Percentiles rank a stretch among this genome's conserved stretches.
These are phyloP conservation scores for Myiotriccus ornatus DNA, from an alignment of 2,797 vertebrate species.

Conservation along the genomic window DNA sequence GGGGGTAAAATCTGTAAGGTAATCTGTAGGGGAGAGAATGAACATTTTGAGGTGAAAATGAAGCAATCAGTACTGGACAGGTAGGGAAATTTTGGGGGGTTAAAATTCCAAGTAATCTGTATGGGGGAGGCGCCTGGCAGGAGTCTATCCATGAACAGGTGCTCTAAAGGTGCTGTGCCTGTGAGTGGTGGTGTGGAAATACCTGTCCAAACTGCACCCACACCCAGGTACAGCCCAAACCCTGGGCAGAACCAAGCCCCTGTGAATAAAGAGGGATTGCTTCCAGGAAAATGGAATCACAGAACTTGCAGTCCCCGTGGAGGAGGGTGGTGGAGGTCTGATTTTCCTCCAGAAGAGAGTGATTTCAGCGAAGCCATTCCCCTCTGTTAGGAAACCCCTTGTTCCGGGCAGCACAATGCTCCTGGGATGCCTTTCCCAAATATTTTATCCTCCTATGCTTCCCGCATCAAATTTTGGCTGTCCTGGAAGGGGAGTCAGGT, in stretches of 20 bases:
- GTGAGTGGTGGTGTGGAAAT: neutral
- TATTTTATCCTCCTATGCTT: neutral
- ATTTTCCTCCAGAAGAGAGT: neutral
- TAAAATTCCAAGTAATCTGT: neutral
- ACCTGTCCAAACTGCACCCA: neutral
- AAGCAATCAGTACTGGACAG: neutral
- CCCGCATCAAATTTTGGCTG: neutral
- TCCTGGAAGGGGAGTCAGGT: neutral
- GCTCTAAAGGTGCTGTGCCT: neutral
- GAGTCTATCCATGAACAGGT: accelerated
- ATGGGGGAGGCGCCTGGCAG: neutral
- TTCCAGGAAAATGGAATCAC: neutral
- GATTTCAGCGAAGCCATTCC: neutral
- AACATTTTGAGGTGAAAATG: neutral
- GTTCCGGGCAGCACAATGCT: neutral
- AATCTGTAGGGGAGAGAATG: neutral
- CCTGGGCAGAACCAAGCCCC: neutral
- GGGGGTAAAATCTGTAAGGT: neutral
- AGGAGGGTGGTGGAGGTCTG: neutral
- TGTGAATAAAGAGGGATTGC: neutral
- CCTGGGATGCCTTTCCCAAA: neutral
- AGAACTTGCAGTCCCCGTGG: neutral
- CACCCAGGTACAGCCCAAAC: neutral
- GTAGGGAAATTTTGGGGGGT: neutral
- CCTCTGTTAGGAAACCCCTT: neutral